Evolutionary conservation across 2,113 vertebrate genomes (phyloP), one percentile per base, ranked within the genome.

Genomic region (Alectura lathami): DNA sequence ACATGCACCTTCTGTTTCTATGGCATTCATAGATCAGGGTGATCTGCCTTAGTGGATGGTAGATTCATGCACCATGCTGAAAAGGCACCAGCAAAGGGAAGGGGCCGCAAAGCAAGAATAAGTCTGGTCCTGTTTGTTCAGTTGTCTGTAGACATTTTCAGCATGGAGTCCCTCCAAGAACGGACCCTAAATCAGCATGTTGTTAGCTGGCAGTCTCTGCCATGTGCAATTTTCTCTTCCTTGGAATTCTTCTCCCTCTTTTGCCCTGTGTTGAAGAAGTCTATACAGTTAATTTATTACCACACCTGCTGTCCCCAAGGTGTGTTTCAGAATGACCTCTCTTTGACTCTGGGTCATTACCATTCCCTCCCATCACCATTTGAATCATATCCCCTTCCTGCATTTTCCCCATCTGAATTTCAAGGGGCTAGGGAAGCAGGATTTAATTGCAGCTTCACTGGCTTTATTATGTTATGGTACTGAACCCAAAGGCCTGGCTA

Each of bases 321-420:
- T 84, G 57, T 78, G 80, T 86, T 96, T 93, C 68, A 68, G 73
- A 94, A 78, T 82, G 73, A 94, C 88, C 86, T 81, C 30, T 86
- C 38, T 88, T 89, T 93, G 85, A 72, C 69, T 91, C 29, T 8
- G 11, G 48, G 54, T 72, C 75, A 92, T 91, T 86, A 86, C 43
- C n/a, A 68, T 83, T 95, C 85, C 29, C 21, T 91, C 56, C n/a
- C 60, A 95, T 83, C 51, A 83, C 24, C 48, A 63, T 88, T 77
- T 83, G 84, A 81, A 84, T 88, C 76, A 75, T 86, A 88, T 78
- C 18, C 60, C 66, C 50, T 95, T 91, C 57, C 62, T 94, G 48
- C 43, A 57, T 75, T 94, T 90, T 90, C 48, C 83, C 64, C 26
- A 13, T 38, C 60, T 96, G 86, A 81, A 84, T 95, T 95, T 68